Conservation (phyloP, 2,113 vertebrate genomes). For the Hepsetus odoe region DNA sequence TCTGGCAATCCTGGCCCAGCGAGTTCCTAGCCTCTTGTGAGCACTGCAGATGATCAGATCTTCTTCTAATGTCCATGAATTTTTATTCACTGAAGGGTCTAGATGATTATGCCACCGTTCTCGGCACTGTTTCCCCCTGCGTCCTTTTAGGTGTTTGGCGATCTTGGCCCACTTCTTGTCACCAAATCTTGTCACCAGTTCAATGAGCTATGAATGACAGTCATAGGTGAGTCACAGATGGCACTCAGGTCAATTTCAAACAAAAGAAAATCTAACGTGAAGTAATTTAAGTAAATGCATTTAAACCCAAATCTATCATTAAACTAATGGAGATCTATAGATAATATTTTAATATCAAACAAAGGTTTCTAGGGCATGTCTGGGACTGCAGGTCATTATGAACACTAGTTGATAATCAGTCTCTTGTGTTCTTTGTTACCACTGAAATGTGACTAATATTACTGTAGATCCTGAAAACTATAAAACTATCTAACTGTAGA, state of each 20-base stretch:
- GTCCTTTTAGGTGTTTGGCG: conserved; percentile 85
- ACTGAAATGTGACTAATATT: too few relatives aligned
- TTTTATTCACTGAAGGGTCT: conserved; percentile 89
- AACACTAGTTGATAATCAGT: too few relatives aligned
- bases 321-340: too few relatives aligned
- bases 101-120: conserved; percentile 95
- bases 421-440: too few relatives aligned
- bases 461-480: neutral
- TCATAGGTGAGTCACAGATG: neutral
- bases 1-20: conserved; percentile 93
- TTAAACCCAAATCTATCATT: too few relatives aligned
- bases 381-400: too few relatives aligned
- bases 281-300: too few relatives aligned
- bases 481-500: neutral
- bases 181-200: conserved; percentile 85
- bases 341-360: too few relatives aligned
- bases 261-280: neutral
- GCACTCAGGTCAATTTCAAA: neutral
- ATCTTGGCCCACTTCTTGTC: conserved; percentile 86
- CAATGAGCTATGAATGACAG: conserved; percentile 77
- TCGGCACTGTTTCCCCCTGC: conserved; percentile 90
- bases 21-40: conserved; percentile 87
- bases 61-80: conserved; percentile 89
- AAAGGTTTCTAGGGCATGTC: too few relatives aligned
- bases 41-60: conserved; percentile 92